These are phyloP conservation scores for Panopea generosa DNA, from an alignment of 2,888 invertebrate species.

Conservation along the genomic window DNA sequence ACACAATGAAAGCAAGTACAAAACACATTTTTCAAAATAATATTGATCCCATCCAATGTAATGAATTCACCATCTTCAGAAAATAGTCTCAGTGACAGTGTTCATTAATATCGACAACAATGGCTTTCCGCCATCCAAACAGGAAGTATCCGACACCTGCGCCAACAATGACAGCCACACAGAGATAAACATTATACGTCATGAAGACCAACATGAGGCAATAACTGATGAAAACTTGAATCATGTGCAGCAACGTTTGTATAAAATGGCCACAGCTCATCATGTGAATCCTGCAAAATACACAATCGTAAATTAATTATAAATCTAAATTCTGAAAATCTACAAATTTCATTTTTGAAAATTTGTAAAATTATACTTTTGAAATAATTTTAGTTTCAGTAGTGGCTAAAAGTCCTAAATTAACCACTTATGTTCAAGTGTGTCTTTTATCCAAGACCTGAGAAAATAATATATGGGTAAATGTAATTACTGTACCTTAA, in stretches of 20 bases:
- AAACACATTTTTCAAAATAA: too few species aligned
- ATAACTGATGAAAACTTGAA: constrained; percentile 96
- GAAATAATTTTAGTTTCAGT: too few species aligned
- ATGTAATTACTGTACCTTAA: too few species aligned
- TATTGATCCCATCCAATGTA: not conserved
- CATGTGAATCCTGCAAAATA: constrained; percentile 89
- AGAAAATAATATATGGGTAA: too few species aligned
- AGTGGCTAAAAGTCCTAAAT: too few species aligned
- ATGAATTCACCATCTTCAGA: not conserved
- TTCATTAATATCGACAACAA: constrained; percentile 95
- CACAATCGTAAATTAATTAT: too few species aligned
- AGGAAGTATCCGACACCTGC: constrained; percentile 96
- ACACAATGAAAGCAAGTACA: too few species aligned
- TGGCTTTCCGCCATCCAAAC: constrained; percentile 97
- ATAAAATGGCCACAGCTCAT: constrained; percentile 91
- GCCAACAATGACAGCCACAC: constrained; percentile 94
- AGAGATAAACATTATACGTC: constrained; percentile 98
- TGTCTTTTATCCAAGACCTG: too few species aligned
- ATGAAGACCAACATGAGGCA: constrained; percentile 98
- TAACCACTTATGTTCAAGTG: too few species aligned
- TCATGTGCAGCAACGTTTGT: constrained; percentile 94
- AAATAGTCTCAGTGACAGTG: constrained; percentile 91
- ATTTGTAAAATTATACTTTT: too few species aligned
- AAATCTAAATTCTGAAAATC: too few species aligned
- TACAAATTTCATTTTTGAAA: too few species aligned